phyloP scores from a whole-genome alignment of 2,888 invertebrate species.

The Megaustenia siamemsis region DNA sequence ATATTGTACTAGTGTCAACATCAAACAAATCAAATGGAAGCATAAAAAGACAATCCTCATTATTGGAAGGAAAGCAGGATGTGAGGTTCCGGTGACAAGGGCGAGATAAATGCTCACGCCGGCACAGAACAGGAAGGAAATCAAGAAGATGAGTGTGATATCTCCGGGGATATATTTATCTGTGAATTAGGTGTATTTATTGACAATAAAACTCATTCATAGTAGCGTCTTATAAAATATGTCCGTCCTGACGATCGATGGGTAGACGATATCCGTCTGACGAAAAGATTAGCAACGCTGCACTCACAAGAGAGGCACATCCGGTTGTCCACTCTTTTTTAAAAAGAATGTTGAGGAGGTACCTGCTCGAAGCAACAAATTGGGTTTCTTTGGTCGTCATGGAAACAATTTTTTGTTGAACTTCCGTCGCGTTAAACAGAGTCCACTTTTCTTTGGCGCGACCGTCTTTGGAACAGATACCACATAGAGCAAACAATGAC shows the following conservation, averaged over 20 bases:
- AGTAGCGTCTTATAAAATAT: not conserved
- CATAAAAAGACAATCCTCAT: too few relatives aligned
- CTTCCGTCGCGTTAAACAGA: conserved; percentile 9
- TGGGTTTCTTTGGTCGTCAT: not conserved
- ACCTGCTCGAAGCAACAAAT: conserved; percentile 28
- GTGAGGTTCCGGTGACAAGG: too few relatives aligned
- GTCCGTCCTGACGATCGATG: not conserved
- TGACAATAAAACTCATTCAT: too few relatives aligned
- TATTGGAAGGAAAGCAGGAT: too few relatives aligned
- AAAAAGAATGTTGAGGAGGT: not conserved
- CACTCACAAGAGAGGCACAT: not conserved
- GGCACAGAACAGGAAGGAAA: too few relatives aligned
- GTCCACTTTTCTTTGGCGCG: conserved; percentile 17
- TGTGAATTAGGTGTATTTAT: too few relatives aligned
- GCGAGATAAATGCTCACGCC: too few relatives aligned
- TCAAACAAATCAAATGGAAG: too few relatives aligned
- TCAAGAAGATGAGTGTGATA: too few relatives aligned
- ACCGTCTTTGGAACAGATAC: not conserved
- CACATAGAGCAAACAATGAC: too few relatives aligned
- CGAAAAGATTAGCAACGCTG: not conserved
- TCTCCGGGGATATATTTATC: too few relatives aligned
- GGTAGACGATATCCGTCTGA: not conserved
- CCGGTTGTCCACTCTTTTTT: not conserved
- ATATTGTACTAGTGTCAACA: too few relatives aligned
- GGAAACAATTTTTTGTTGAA: not conserved